phyloP scores from a whole-genome alignment of 2,113 vertebrate genomes.

The Trogon surrucura region DNA sequence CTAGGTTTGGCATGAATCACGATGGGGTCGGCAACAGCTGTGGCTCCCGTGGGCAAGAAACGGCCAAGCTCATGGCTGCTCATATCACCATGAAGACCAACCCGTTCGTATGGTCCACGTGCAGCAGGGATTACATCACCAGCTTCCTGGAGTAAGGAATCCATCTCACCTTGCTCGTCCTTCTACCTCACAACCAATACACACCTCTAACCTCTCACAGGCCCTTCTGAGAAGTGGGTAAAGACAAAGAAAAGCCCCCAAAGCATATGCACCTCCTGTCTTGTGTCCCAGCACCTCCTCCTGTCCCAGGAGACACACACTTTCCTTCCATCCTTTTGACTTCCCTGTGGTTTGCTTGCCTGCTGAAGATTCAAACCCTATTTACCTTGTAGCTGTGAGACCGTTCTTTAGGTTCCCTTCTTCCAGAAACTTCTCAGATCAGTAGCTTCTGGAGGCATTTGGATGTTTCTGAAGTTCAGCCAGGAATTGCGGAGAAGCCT shows the following conservation, averaged over 20 bases:
- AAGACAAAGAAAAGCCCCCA: not conserved
- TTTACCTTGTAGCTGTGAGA: not conserved
- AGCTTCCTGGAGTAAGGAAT: slow-evolving; percentile 95
- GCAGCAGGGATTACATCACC: slow-evolving; percentile 98
- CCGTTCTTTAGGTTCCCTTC: not conserved
- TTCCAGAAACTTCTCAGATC: not conserved
- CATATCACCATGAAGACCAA: slow-evolving; percentile 99
- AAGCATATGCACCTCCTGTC: not conserved
- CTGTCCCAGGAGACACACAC: not conserved
- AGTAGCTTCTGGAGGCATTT: not conserved
- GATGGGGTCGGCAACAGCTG: slow-evolving; percentile 95
- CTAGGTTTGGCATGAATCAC: slow-evolving; percentile 98
- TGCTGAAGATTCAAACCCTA: not conserved
- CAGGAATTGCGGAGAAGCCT: not conserved
- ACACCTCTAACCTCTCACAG: not conserved
- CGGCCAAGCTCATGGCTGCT: slow-evolving; percentile 97
- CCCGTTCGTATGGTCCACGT: slow-evolving; percentile 96
- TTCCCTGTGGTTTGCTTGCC: not conserved
- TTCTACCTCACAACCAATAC: not conserved
- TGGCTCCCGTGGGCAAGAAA: slow-evolving; percentile 93
- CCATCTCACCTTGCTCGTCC: not conserved
- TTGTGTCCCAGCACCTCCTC: not conserved
- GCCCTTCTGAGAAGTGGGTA: not conserved
- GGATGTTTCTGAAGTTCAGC: not conserved
- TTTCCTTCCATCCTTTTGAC: not conserved